These are phyloP conservation scores for Pegoplata infirma DNA, from an alignment of 2,888 invertebrate genomes.

Conservation along the genomic window DNA sequence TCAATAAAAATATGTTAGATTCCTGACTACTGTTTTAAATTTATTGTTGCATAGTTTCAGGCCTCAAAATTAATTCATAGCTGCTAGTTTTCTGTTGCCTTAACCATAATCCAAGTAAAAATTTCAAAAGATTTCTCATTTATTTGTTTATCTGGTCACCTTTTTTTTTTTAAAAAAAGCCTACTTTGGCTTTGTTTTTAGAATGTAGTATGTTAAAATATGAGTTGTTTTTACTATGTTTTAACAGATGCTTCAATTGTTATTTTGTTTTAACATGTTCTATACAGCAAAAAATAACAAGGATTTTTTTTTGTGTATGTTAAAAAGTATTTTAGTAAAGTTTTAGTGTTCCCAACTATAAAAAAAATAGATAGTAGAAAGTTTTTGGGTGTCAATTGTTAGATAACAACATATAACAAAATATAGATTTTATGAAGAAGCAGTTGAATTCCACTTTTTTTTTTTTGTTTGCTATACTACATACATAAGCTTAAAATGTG, in stretches of 20 bases:
- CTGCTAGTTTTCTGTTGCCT: too few species aligned
- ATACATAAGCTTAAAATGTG: too few species aligned
- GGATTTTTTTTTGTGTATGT: not conserved
- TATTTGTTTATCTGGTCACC: too few species aligned
- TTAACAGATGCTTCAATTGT: slow-evolving; percentile 56
- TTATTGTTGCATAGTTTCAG: too few species aligned
- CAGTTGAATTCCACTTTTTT: not conserved
- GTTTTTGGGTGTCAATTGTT: not conserved
- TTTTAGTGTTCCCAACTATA: too few species aligned
- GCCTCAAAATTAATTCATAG: too few species aligned
- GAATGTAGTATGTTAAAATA: slow-evolving; percentile 17
- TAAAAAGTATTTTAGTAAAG: not conserved
- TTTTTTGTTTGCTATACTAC: too few species aligned
- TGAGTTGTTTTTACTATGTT: slow-evolving; percentile 46
- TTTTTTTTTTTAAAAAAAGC: not conserved
- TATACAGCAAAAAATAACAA: not conserved
- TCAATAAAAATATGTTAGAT: too few species aligned
- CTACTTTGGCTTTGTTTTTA: not conserved
- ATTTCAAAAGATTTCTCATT: too few species aligned
- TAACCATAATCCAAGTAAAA: too few species aligned
- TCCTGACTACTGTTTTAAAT: too few species aligned
- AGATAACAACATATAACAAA: not conserved
- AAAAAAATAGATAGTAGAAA: not conserved
- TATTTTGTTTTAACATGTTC: slow-evolving; percentile 47
- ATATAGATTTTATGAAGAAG: not conserved